These are phyloP conservation scores for Crotalus viridis DNA, from an alignment of 2,113 vertebrate species.

Conservation along the genomic window DNA sequence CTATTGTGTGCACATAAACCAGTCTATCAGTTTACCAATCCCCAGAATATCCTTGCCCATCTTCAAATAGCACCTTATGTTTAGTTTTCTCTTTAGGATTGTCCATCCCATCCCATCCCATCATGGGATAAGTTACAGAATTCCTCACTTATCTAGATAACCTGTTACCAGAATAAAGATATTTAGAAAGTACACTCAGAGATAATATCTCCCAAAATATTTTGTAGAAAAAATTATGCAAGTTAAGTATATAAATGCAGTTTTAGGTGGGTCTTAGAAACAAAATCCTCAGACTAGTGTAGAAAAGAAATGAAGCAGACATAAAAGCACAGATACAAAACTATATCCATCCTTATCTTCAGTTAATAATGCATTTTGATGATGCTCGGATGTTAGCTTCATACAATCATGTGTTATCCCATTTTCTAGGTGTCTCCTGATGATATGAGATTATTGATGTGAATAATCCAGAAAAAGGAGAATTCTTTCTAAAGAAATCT, in stretches of 20 bases:
- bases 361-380: not conserved
- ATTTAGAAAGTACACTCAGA: not conserved
- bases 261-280: not conserved
- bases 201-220: not conserved
- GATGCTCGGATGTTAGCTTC: not conserved
- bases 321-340: not conserved
- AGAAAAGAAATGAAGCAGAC: not conserved
- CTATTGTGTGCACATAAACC: conserved; percentile 56
- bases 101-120: not conserved
- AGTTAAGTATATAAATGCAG: not conserved
- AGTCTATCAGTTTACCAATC: conserved; percentile 45
- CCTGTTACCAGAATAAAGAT: not conserved
- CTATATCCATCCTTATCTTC: not conserved
- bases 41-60: conserved; percentile 54
- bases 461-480: not conserved
- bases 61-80: conserved; percentile 34
- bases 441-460: not conserved
- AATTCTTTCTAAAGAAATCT: not conserved
- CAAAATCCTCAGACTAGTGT: not conserved
- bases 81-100: conserved; percentile 39
- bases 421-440: not conserved
- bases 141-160: not conserved
- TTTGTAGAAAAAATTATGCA: not conserved
- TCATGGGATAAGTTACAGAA: conserved; percentile 14
- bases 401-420: not conserved